Evolutionary conservation across 2,797 vertebrate genomes (phyloP), one percentile per base, ranked within the genome.

Genomic region (Eulemur coronatus): DNA sequence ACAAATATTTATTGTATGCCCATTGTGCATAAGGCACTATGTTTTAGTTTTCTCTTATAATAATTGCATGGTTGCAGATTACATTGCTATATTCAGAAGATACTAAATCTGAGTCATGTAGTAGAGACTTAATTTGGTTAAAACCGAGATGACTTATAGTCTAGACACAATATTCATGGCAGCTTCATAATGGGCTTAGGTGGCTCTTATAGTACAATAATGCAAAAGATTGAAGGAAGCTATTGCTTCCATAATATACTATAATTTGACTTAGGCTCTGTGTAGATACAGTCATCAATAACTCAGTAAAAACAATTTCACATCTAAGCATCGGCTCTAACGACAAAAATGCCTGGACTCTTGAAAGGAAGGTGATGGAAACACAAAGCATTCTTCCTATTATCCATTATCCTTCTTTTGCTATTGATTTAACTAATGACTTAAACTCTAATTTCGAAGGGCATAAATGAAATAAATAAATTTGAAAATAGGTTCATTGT

Each of bases 71-170:
- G 96, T 55, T 96, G 57, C 76, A 97, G 97, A 98, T 98, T 97
- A 97, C 96, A 97, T 96, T 97, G 97, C 98, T 93, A 59, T 96
- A 61, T 97, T 98, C 97, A 95, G 97, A 98, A 97, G 97, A 97
- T 94, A 97, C 65, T 95, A 97, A 97, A 94, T 96, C 96, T 92
- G 96, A 98, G 93, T 98, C 97, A 96, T 97, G 97, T 86, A 52
- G 18, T 93, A 75, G 43, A 63, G 96, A 61, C 97, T 98, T 98
- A 98, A 98, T 73, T 43, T 95, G 72, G 95, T 98, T 98, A 98
- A 98, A 96, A 98, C 82, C 76, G 70, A 94, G 97, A 97, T 98
- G 98, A 98, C 91, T 98, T 98, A 98, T 97, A 93, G 95, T 88
- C 94, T 84, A 91, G 96, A 33, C 84, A 70, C 95, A 95, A 95